Evolutionary conservation across 2,888 invertebrate genomes (phyloP), one percentile per base, ranked within the genome.

Genomic region (Malacosoma neustria): DNA sequence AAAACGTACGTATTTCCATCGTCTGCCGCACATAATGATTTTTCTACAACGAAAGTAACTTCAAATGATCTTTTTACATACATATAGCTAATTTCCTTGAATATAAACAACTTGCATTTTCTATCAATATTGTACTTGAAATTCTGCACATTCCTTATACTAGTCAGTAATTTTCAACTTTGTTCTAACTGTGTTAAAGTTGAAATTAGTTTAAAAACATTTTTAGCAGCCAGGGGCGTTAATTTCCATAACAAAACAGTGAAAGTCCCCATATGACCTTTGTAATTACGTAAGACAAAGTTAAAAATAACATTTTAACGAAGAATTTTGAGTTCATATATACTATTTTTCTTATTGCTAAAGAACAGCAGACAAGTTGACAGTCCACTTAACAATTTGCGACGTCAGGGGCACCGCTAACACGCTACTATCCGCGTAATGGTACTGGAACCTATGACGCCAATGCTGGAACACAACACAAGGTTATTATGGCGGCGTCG

Each of bases 211-310:
- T 22, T 6, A 4, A 22, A 22, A 5, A 5, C n/a, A n/a, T 3
- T 4, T 22, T 9, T 22, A 22, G 6, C 9, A 7, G 6, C 22
- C 9, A 9, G 22, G 22, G 22, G 5, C 22, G 22, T 22, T 22
- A 9, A 22, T 22, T 22, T 22, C 9, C 5, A 22, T 22, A 22
- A 22, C 32, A 29, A 13, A 36, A 36, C 14, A 14, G 12, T 6
- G 13, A 30, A 5, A 29, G 30, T 31, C n/a, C 13, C 22, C 38
- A 48, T 45, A 49, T 48, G 22, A 22, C 22, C 22, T 22, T 22
- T 22, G 9, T 70, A 69, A 9, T 22, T 22, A 4, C 22, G 22
- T 22, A 22, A 22, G 5, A 22, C 5, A 9, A n/a, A n/a, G n/a
- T n/a, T n/a, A n/a, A n/a, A n/a, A n/a, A n/a, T n/a, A n/a, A n/a